Evolutionary conservation across 2,113 vertebrate genomes (phyloP).

Genomic region (Anser brachyrhynchus): DNA sequence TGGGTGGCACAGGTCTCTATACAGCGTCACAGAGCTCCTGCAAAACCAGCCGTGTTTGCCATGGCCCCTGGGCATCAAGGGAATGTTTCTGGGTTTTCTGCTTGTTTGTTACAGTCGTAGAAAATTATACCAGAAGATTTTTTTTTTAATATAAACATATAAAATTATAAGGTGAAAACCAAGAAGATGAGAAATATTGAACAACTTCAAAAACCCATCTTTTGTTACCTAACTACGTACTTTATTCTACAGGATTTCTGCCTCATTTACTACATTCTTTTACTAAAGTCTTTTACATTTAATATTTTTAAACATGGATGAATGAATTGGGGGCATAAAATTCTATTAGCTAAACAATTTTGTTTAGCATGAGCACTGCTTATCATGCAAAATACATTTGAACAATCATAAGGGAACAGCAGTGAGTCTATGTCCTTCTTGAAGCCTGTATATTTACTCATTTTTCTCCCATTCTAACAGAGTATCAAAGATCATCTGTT

Average conservation of each 20-base stretch:
- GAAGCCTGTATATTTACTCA: not conserved
- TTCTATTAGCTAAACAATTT: not conserved
- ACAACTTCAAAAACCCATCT: not conserved
- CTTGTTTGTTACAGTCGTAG: not conserved
- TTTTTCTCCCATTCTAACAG: not conserved
- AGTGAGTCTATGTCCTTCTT: not conserved
- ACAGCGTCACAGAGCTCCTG: fast-evolving
- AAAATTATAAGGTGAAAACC: not conserved
- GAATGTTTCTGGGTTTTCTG: not conserved
- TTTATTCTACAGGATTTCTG: not conserved
- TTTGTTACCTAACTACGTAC: not conserved
- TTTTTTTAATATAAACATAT: fast-evolving
- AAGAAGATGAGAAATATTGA: not conserved
- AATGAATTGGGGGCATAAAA: not conserved
- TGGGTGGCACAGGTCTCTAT: not conserved
- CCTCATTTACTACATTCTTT: not conserved
- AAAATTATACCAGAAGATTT: not conserved
- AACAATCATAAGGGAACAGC: not conserved
- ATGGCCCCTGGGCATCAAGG: fast-evolving
- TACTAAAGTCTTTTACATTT: not conserved
- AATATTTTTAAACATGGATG: not conserved
- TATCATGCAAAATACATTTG: not conserved
- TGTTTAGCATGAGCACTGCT: not conserved
- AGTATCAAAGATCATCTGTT: not conserved
- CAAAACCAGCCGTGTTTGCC: not conserved